Evolutionary conservation across 2,797 vertebrate species (phyloP), one percentile per base, ranked within the genome.

Genomic region (Rhynchonycteris naso): DNA sequence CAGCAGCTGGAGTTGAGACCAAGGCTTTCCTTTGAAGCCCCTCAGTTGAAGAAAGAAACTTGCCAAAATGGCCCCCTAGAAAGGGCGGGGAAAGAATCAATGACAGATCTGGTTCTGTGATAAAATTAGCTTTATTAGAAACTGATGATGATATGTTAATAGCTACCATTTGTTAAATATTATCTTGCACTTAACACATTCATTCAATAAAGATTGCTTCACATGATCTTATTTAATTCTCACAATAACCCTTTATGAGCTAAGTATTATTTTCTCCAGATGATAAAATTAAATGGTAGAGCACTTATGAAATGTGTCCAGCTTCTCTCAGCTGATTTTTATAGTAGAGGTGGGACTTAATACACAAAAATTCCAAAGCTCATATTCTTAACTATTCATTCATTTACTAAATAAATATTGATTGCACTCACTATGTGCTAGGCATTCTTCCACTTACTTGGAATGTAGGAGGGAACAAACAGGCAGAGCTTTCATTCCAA

Each of bases 161-260:
- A 94, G 33, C 11, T 54, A 21, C 43, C 33, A 69, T 88, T 87
- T 90, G 76, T 16, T 78, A 24, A 47, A 33, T 11, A 90, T 68
- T 90, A 78, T 52, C 90, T 76, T n/a, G 58, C 75, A 84, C 43
- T 95, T 95, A 80, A 43, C 54, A 33, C 24, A 75, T 69, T 92
- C 71, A 63, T 79, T 83, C 47, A 85, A 13, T 95, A 66, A 96
- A 91, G 59, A 75, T 47, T 9, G 43, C 38, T 88, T 69, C 81
- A 69, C 22, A 13, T 84, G 65, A 22, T 24, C 82, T 88, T 84
- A 91, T 81, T 94, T 81, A 89, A 91, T 88, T 85, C 47, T 94
- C 58, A 78, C 65, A 90, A 58, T 80, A 81, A 85, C 35, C 43
- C 88, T 86, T 92, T 82, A 58, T 59, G 47, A 74, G 21, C 33